phyloP scores from a whole-genome alignment of 2,888 invertebrate species.

The Gastracanthus pulcherrimus region DNA sequence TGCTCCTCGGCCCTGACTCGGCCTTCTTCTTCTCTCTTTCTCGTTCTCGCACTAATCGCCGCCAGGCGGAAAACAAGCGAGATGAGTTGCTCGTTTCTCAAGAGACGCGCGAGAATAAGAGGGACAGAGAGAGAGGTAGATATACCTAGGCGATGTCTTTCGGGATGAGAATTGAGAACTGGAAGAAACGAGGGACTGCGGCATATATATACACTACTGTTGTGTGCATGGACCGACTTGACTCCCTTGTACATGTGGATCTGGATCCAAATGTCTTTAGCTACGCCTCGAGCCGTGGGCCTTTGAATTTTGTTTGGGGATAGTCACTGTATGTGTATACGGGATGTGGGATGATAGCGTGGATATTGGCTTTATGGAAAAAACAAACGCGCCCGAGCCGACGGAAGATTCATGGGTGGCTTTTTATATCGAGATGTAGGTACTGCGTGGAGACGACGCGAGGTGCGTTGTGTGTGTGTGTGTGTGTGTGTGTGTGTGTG shows the following conservation, averaged over 20 bases:
- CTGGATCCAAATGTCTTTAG: conserved; percentile 38
- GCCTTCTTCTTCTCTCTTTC: conserved; percentile 52
- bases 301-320: conserved; percentile 12
- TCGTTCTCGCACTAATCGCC: conserved; percentile 70
- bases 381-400: conserved; percentile 11
- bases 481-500: neutral
- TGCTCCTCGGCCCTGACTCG: conserved; percentile 49
- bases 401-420: conserved; percentile 33
- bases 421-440: conserved; percentile 1
- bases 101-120: conserved; percentile 12
- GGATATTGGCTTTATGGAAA: conserved; percentile 15
- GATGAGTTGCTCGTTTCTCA: conserved; percentile 70
- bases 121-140: neutral
- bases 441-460: no score
- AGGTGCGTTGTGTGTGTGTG: neutral
- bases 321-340: neutral
- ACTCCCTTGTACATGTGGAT: no score
- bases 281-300: neutral
- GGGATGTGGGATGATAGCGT: neutral
- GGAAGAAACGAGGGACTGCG: neutral
- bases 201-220: conserved; percentile 40
- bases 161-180: neutral
- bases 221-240: neutral
- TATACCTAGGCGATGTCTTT: neutral
- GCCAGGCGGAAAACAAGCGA: conserved; percentile 73